Base-by-base conservation (phyloP, 2,888 invertebrate genomes). In the Vanessa cardui region DNA sequence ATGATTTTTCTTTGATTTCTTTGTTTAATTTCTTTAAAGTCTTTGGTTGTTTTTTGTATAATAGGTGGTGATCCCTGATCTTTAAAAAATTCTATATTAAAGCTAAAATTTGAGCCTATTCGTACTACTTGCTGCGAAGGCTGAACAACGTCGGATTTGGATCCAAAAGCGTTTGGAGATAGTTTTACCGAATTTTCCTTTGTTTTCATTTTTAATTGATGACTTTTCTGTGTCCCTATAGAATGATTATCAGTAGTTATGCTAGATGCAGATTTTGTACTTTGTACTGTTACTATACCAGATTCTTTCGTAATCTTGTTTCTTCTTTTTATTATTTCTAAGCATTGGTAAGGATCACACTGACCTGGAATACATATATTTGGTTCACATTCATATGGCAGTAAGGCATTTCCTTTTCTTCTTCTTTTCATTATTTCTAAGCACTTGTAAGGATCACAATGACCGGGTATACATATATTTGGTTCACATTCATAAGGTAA, bases 401-500 rank as follows among this genome's bases (percentile, higher is more conserved):
- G 47, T 20, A 77, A 69, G 5, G 31, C 33, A 21, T 64, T 26
- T 26, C 26, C 26, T 26, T 26, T 26, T 26, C 5, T 74, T 5
- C 68, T 72, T 54, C 72, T 73, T 66, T 62, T 78, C 72, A 78
- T 80, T 69, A 70, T 75, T 59, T 80, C 74, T 39, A 78, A 62
- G 64, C 83, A 80, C 58, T 77, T 72, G 58, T 75, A 72, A 6
- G 78, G 79, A 72, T 80, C 70, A 72, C 79, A 78, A 63, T 79
- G 62, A 44, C 76, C 79, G 26, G 80, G 78, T 47, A 74, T 59
- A 74, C 79, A 82, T 20, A 77, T 72, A 62, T 73, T 72, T 12
- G 82, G 80, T 59, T 78, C 78, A 74, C 78, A 82, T 72, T 82
- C 79, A 68, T 78, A 78, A 8, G 79, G 76, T 33, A 74, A 47